Evolutionary conservation across 2,888 invertebrate species (phyloP).

Genomic region (Netelia virgata): DNA sequence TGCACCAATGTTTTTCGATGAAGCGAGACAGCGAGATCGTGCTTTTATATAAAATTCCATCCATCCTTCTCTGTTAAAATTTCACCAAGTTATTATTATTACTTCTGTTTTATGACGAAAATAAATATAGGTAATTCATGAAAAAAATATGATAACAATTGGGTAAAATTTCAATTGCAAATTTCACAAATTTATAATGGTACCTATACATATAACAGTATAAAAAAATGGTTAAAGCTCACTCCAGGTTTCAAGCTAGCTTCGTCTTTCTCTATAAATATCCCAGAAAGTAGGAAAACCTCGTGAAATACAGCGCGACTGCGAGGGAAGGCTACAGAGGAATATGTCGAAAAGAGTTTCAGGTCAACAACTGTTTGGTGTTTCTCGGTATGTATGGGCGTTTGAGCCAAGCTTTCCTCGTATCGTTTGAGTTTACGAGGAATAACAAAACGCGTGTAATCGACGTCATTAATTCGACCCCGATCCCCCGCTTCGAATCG

Average conservation of each 20-base stretch:
- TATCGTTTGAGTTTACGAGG: constrained; percentile 41
- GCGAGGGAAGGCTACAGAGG: constrained; percentile 25
- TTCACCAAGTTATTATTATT: too few species aligned
- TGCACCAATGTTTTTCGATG: constrained; percentile 2
- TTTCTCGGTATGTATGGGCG: constrained; percentile 11
- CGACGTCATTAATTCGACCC: neutral
- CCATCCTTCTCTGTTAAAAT: too few species aligned
- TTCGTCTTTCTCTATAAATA: constrained; percentile 71
- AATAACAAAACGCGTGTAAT: constrained; percentile 43
- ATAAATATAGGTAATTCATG: too few species aligned
- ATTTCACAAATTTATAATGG: too few species aligned
- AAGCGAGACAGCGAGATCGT: neutral
- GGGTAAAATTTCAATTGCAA: neutral
- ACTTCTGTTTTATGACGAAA: too few species aligned
- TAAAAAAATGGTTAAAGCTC: neutral
- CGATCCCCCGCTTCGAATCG: constrained; percentile 10
- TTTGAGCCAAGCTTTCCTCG: neutral
- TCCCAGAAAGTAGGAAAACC: constrained; percentile 72
- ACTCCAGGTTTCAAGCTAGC: neutral
- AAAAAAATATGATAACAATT: too few species aligned
- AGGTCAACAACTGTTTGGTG: constrained; percentile 52
- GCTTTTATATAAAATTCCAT: too few species aligned
- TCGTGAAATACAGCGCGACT: constrained; percentile 70
- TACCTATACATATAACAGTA: too few species aligned
- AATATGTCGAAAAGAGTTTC: constrained; percentile 35